These are phyloP conservation scores for Aphaenogaster rudis DNA, from an alignment of 1,140 invertebrate genomes.

Conservation along the genomic window DNA sequence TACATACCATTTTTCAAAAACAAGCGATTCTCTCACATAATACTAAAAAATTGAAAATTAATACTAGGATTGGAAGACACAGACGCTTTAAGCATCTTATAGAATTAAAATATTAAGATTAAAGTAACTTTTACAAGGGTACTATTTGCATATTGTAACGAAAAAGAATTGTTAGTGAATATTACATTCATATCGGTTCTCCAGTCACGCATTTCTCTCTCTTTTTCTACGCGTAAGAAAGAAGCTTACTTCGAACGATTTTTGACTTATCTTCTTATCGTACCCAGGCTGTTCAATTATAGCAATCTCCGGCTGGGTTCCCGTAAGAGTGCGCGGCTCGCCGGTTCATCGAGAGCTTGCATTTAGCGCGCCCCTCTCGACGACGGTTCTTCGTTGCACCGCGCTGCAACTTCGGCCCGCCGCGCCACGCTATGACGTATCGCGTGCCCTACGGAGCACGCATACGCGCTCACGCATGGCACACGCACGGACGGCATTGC, in stretches of 20 bases:
- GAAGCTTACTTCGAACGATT: constrained; percentile 15
- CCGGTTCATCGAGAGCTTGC: constrained; percentile 31
- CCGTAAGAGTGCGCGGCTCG: constrained; percentile 26
- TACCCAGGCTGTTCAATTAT: constrained; percentile 35
- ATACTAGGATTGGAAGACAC: background rate
- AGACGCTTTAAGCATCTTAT: background rate
- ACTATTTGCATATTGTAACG: background rate
- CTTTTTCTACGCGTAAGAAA: background rate
- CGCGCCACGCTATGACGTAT: constrained; percentile 75
- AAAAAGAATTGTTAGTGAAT: background rate
- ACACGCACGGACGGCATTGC: constrained; percentile 23
- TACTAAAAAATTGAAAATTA: background rate
- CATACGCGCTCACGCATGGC: constrained; percentile 61
- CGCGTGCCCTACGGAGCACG: constrained; percentile 74
- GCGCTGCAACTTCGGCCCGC: constrained; percentile 62
- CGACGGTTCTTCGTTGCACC: constrained; percentile 36
- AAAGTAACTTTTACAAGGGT: background rate
- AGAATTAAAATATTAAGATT: background rate
- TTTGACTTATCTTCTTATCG: constrained; percentile 49
- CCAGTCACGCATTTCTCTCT: background rate
- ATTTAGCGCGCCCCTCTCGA: constrained; percentile 41
- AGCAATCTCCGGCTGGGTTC: constrained; percentile 37
- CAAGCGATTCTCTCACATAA: background rate
- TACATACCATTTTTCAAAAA: background rate
- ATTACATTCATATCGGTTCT: background rate